Percentiles rank a stretch among this genome's conserved stretches.
These are phyloP conservation scores for Drosophila ironensis DNA, from an alignment of 1,140 invertebrate genomes.

Conservation along the genomic window DNA sequence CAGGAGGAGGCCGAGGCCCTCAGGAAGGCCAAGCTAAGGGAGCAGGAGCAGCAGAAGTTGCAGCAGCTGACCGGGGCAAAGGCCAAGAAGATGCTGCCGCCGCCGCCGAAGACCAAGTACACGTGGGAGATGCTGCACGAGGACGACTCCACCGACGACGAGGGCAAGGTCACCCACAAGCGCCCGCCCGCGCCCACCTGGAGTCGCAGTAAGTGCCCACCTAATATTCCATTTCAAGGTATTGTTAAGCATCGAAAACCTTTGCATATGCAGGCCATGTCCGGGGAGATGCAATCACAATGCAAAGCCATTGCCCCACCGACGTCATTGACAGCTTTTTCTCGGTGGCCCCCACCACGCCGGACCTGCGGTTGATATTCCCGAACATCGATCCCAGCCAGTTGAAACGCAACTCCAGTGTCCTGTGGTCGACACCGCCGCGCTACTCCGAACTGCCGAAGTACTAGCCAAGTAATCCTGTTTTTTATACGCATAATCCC, in stretches of 20 bases:
- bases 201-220: slow-evolving; percentile 82
- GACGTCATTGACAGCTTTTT: slow-evolving; percentile 84
- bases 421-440: slow-evolving; percentile 87
- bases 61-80: slow-evolving; percentile 46
- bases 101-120: slow-evolving; percentile 61
- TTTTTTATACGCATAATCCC: slow-evolving; percentile 25
- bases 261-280: slow-evolving; percentile 48
- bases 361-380: slow-evolving; percentile 87
- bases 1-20: slow-evolving; percentile 75
- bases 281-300: slow-evolving; percentile 48
- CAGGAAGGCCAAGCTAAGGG: slow-evolving; percentile 81
- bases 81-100: slow-evolving; percentile 68
- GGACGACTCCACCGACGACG: slow-evolving; percentile 84
- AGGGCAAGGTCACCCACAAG: slow-evolving; percentile 81
- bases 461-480: slow-evolving; percentile 55
- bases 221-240: neutral
- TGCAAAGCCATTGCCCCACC: slow-evolving; percentile 67
- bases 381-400: slow-evolving; percentile 85
- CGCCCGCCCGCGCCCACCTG: slow-evolving; percentile 83
- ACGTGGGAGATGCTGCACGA: slow-evolving; percentile 83
- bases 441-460: slow-evolving; percentile 83
- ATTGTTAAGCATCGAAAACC: neutral
- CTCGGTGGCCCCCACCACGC: slow-evolving; percentile 84
- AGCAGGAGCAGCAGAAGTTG: slow-evolving; percentile 65
- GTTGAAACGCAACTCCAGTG: slow-evolving; percentile 87